Conservation (phyloP, 2,797 vertebrate genomes). For the Chrysocyon brachyurus region DNA sequence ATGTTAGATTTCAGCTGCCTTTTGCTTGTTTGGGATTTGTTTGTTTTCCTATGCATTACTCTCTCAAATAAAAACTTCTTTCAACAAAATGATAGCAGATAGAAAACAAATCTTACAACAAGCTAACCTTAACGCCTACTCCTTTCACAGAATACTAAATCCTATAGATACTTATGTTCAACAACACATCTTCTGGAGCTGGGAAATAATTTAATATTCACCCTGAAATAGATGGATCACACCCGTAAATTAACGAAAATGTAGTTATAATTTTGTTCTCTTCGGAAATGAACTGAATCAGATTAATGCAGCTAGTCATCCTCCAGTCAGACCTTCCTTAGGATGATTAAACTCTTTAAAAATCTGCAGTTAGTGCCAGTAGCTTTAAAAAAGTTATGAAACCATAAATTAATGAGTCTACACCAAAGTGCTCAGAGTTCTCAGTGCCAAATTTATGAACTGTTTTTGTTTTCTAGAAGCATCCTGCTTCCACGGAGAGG, state of each 20-base stretch:
- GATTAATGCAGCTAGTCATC: not conserved
- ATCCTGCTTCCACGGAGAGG: not conserved
- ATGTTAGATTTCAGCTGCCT: not conserved
- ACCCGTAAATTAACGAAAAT: constrained; percentile 61
- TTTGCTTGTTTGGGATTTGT: not conserved
- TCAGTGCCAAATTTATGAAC: not conserved
- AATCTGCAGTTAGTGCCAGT: not conserved
- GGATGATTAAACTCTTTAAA: not conserved
- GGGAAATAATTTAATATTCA: constrained; percentile 56
- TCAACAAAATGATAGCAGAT: not conserved
- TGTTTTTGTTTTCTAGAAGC: not conserved
- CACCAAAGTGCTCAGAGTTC: not conserved
- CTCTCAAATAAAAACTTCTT: constrained; percentile 28
- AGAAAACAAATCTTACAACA: constrained; percentile 39
- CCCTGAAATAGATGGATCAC: constrained; percentile 63
- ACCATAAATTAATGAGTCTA: constrained; percentile 25
- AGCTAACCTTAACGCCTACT: not conserved
- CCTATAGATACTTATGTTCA: constrained; percentile 10
- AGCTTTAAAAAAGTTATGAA: constrained; percentile 14
- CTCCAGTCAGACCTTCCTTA: not conserved
- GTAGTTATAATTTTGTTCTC: constrained; percentile 57
- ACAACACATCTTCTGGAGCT: constrained; percentile 38
- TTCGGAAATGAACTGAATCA: constrained; percentile 67
- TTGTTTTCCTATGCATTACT: not conserved
- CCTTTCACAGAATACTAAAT: constrained; percentile 26